phyloP scores from a whole-genome alignment of 2,797 vertebrate genomes.

The Phrynocephalus forsythii region DNA sequence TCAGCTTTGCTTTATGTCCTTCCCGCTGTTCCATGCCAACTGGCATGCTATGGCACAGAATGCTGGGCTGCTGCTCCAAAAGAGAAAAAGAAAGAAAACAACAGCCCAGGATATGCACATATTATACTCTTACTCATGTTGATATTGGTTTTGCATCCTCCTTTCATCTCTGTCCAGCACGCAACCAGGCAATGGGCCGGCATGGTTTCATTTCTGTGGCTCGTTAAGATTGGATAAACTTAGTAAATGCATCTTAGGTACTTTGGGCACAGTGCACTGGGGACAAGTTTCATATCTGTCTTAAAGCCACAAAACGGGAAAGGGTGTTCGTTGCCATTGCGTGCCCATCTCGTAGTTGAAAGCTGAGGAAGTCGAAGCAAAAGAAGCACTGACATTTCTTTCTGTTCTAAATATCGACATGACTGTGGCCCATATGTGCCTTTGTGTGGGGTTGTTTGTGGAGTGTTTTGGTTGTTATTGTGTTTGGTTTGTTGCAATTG shows the following conservation, averaged over 20 bases:
- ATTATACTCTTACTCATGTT: not conserved
- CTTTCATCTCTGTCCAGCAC: not conserved
- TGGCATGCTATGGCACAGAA: not conserved
- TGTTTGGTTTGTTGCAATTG: not conserved
- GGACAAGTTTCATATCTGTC: not conserved
- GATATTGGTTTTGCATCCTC: not conserved
- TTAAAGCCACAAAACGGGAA: not conserved
- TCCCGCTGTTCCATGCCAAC: not conserved
- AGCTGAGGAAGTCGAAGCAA: not conserved
- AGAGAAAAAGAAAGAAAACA: too few relatives aligned
- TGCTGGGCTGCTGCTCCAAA: not conserved
- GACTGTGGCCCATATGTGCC: not conserved
- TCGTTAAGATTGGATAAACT: not conserved
- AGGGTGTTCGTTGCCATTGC: not conserved
- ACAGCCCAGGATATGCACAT: too few relatives aligned
- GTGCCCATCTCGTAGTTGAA: not conserved
- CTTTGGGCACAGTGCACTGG: not conserved
- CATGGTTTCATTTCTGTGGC: not conserved
- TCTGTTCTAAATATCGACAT: not conserved
- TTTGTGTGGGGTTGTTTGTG: not conserved
- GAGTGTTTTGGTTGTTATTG: too few relatives aligned
- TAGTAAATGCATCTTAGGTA: not conserved
- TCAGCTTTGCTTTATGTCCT: not conserved
- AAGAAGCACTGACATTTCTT: not conserved
- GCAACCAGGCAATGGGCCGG: not conserved